Evolutionary conservation across 2,888 invertebrate species (phyloP).

Genomic region (Ophioninae sp.): DNA sequence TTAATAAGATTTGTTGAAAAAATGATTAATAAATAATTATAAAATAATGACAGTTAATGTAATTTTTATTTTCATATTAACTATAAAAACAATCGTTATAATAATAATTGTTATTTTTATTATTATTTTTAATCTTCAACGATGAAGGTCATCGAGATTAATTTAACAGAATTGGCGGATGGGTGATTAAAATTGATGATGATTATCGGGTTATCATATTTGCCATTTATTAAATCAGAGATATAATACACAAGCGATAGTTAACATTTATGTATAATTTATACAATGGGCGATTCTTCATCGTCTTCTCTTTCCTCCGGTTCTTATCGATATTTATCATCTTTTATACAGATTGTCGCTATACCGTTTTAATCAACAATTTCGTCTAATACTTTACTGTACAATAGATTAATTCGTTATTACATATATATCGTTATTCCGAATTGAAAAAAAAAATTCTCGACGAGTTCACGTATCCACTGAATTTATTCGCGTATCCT

Average conservation of each 20-base stretch:
- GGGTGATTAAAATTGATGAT: too few relatives aligned
- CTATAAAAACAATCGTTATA: too few relatives aligned
- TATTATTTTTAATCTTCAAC: neutral
- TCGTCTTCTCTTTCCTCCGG: conserved; percentile 59
- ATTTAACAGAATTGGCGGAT: neutral
- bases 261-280: conserved; percentile 81
- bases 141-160: too few relatives aligned
- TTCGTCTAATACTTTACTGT: conserved; percentile 72
- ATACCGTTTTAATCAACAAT: conserved; percentile 63
- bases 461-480: neutral
- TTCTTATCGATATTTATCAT: conserved; percentile 57
- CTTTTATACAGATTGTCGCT: conserved; percentile 75
- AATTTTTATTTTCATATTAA: too few relatives aligned
- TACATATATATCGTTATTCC: conserved; percentile 18
- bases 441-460: conserved; percentile 14
- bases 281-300: conserved; percentile 74
- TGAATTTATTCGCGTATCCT: neutral
- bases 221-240: conserved; percentile 80
- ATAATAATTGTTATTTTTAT: neutral
- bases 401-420: conserved; percentile 69
- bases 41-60: too few relatives aligned
- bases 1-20: too few relatives aligned
- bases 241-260: conserved; percentile 80
- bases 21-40: too few relatives aligned
- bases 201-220: conserved; percentile 65